phyloP scores from a whole-genome alignment of 2,113 vertebrate genomes.

The Poecilia latipinna region DNA sequence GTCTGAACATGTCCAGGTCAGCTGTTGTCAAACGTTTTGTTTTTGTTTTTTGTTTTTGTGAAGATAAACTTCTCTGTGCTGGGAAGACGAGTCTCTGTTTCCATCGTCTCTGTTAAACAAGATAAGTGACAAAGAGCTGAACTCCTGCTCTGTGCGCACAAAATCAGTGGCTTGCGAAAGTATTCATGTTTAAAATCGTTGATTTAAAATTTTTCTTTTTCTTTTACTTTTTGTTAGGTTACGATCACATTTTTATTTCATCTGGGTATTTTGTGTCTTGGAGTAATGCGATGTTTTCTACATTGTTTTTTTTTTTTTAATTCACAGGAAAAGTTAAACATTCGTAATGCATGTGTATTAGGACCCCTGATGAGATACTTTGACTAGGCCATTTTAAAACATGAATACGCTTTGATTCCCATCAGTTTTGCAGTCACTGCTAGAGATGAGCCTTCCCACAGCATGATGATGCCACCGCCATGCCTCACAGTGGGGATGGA shows the following conservation, averaged over 20 bases:
- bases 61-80: slow-evolving; percentile 10
- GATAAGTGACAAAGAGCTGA: background rate
- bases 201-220: background rate
- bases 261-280: too few species aligned
- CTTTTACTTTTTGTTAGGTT: background rate
- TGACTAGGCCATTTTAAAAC: too few species aligned
- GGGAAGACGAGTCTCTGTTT: background rate
- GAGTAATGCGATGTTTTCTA: background rate
- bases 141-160: background rate
- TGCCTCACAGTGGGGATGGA: too few species aligned
- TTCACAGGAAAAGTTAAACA: background rate
- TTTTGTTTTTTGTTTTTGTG: background rate
- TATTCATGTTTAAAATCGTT: background rate
- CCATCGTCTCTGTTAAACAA: background rate
- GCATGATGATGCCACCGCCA: too few species aligned
- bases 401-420: too few species aligned
- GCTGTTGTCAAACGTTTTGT: slow-evolving; percentile 14
- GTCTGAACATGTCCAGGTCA: slow-evolving; percentile 13
- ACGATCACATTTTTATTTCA: background rate
- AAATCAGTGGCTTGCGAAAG: background rate
- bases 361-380: too few species aligned
- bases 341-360: background rate
- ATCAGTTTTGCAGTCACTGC: too few species aligned
- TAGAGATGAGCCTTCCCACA: too few species aligned
- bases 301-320: too few species aligned